Evolutionary conservation across 30 jellyfish, hydroid and myxozoan genomes (phyloP), one percentile per base, ranked within the genome.

Genomic region (Cassiopea xamachana): DNA sequence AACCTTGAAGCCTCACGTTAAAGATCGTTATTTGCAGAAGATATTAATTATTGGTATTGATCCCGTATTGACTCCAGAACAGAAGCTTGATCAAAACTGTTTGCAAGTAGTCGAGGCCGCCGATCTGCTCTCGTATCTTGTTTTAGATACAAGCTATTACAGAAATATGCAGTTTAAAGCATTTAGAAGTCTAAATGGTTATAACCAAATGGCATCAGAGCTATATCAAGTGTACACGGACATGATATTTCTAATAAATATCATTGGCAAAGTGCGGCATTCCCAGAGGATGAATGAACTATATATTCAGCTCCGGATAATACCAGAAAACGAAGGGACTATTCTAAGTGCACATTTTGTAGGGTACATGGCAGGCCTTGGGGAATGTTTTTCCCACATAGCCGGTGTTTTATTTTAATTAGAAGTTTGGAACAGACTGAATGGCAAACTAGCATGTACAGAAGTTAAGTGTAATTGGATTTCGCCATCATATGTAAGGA

Each of bases 361-460:
- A 19, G 81, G 87, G 27, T 88, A 90, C 49, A 79, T 55, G 85
- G 95, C 91, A 14, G 96, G 91, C 60, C 87, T 89, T 46, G 91
- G 96, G 87, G 96, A 79, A 79, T 89, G 96, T 69, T 89, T 87
- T 87, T 89, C 96, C 75, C 91, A 89, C 82, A 70, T 79, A 3
- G 96, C 96, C 0, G 80, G 91, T 80, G 55, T 89, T 39, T 75
- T 80, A 7, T 86, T 86, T 59, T 74, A 86, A 58, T 58, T 75
- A 74, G 88, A 86, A 62, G 87, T 86, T 61, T 86, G 93, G 93
- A 86, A 47, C 78, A 84, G 92, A 60, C 79, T 84, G 62, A 84
- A 84, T 84, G 86, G 92, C 10, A 84, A 84, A 86, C 82, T 87
- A n/a, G 94, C 94, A 2, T 87, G 94, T 70, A 87, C 94, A 47